A percentile compares a stretch with the other conserved stretches of the same genome.
phyloP scores from a whole-genome alignment of 2,888 invertebrate genomes.

The Coelinius sp. region DNA sequence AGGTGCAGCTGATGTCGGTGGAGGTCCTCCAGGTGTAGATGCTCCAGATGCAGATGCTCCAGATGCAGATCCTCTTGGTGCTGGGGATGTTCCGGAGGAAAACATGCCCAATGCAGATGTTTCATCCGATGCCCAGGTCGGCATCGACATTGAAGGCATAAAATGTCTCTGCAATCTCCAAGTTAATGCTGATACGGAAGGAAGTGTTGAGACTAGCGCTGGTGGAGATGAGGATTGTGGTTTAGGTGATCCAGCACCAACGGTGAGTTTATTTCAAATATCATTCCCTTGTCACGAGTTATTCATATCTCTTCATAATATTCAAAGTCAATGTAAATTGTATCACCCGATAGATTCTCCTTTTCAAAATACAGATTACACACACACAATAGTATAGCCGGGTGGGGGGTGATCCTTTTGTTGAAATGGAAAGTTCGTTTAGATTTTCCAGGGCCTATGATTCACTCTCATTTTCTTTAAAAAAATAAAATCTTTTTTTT shows the following conservation, averaged over 20 bases:
- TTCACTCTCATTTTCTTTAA: too few species aligned
- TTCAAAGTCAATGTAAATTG: too few species aligned
- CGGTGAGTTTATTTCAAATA: not conserved
- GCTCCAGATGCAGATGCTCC: not conserved
- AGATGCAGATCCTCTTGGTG: not conserved
- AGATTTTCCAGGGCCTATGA: too few species aligned
- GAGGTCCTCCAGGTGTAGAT: not conserved
- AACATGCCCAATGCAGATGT: not conserved
- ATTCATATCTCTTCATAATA: not conserved
- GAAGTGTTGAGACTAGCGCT: not conserved
- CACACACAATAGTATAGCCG: too few species aligned
- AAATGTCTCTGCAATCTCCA: not conserved
- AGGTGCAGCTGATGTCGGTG: too few species aligned
- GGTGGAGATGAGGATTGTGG: not conserved
- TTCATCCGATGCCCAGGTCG: not conserved
- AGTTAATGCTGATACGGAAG: not conserved
- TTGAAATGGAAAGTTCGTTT: too few species aligned
- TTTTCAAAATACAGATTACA: too few species aligned
- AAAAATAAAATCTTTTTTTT: too few species aligned
- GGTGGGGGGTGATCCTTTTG: too few species aligned
- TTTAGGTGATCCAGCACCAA: conserved; percentile 7
- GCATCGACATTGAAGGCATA: not conserved
- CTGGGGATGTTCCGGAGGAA: not conserved
- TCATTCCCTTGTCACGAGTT: not conserved
- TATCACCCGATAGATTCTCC: too few species aligned